Base-by-base conservation (phyloP, 2,113 vertebrate species). In the Speoplatyrhinus poulsoni region DNA sequence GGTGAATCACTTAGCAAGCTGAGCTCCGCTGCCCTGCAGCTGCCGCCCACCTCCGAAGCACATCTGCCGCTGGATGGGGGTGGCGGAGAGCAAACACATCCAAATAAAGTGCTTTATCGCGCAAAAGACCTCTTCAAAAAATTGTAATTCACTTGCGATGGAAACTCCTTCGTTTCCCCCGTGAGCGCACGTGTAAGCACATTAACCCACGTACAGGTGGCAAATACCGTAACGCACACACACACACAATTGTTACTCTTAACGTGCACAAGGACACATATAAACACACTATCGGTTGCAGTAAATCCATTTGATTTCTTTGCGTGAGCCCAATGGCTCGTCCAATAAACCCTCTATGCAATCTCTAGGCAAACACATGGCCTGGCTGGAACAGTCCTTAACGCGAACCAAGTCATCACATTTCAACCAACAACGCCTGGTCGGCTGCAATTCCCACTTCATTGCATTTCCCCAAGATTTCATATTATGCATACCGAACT, bases 1-100 rank as follows among this genome's bases (percentile, higher is more conserved):
- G 76, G 80, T 76, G 84, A 90, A 86, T 88, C 89, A 86, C 85
- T 88, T 85, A 88, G 87, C 84, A 83, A 85, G 85, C 83, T 89
- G 82, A 65, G 83, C 77, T 83, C 78, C 81, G 84, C 83, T 79
- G 78, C 82, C 83, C 82, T 83, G 77, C 88, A 88, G 85, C 84
- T 88, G 86, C 82, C 86, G 84, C 82, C 86, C 83, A 87, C 85
- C 72, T 77, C 82, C 78, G 76, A 81, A 80, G 73, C 84, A 82
- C 87, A 89, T 84, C 85, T 88, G 89, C 86, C 86, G 84, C 77
- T 69, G 85, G 79, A 70, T 76, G 47, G 26, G 74, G 50, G 75
- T 69, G 85, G 79, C 70, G 76, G 47, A 13, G 74, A 50, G 75
- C 73, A 83, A 61, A 46, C 15, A 41, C 74, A 64, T 67, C 69